Evolutionary conservation across 2,797 vertebrate genomes (phyloP).

Genomic region (Gadopsis marmoratus): DNA sequence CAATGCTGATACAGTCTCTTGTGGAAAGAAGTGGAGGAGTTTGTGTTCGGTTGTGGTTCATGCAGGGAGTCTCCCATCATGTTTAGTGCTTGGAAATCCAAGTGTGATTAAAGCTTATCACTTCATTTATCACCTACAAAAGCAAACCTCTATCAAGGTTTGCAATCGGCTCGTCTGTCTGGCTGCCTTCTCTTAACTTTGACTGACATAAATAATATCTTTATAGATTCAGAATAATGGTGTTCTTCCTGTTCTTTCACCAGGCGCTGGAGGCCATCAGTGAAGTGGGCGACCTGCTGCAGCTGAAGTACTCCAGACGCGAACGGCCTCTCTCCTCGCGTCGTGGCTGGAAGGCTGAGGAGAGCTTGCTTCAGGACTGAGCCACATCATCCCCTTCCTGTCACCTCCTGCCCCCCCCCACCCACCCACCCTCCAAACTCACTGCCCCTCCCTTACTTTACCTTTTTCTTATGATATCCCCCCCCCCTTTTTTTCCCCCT

Average conservation of each 20-base stretch:
- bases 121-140: conserved; percentile 27
- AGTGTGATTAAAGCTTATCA: conserved; percentile 30
- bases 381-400: not conserved
- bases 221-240: conserved; percentile 12
- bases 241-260: conserved; percentile 24
- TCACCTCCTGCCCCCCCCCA: not conserved
- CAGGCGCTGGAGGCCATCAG: conserved; percentile 92
- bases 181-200: not conserved
- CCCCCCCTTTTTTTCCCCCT: not conserved
- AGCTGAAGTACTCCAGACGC: conserved; percentile 94
- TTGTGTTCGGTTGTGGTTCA: conserved; percentile 65
- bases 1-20: conserved; percentile 71
- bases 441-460: not conserved
- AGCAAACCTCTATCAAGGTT: not conserved
- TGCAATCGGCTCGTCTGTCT: not conserved
- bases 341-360: conserved; percentile 83
- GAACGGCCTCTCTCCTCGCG: conserved; percentile 78
- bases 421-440: not conserved
- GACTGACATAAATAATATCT: not conserved
- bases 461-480: not conserved
- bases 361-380: conserved; percentile 81
- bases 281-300: conserved; percentile 94
- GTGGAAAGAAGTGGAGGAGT: conserved; percentile 65
- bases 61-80: conserved; percentile 48
- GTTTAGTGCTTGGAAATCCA: conserved; percentile 41